Conservation (phyloP, 2,797 vertebrate genomes). For the Threskiornis aethiopicus region DNA sequence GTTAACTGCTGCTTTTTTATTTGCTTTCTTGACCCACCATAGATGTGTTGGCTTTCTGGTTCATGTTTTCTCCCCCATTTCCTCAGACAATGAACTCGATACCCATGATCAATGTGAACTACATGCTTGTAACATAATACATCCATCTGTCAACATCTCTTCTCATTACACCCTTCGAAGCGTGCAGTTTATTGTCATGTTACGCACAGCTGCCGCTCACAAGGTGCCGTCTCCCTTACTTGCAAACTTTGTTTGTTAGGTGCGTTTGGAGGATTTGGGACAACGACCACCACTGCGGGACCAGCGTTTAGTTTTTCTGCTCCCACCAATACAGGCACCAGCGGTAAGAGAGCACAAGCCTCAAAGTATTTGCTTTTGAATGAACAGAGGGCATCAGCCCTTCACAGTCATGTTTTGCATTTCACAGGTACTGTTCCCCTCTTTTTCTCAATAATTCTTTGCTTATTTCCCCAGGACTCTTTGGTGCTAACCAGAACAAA, state of each 20-base stretch:
- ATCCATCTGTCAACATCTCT: slow-evolving; percentile 16
- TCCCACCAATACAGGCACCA: slow-evolving; percentile 83
- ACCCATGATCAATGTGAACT: neutral
- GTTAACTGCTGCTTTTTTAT: neutral
- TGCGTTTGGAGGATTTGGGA: slow-evolving; percentile 91
- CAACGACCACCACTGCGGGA: slow-evolving; percentile 81
- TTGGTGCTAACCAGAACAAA: slow-evolving; percentile 92
- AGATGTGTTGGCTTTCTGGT: neutral
- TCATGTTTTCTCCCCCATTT: neutral
- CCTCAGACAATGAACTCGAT: accelerated
- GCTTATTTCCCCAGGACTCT: slow-evolving; percentile 80
- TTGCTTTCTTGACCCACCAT: neutral
- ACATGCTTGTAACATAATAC: neutral
- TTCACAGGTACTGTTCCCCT: neutral
- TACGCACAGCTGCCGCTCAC: accelerated
- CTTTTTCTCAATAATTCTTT: neutral
- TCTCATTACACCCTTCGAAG: neutral
- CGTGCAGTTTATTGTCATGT: neutral
- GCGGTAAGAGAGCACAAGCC: slow-evolving; percentile 63
- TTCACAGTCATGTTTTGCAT: neutral
- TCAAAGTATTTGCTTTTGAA: neutral
- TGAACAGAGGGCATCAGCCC: neutral
- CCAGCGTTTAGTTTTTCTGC: slow-evolving; percentile 89
- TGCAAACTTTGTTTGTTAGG: slow-evolving; percentile 73
- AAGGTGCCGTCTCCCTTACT: neutral